phyloP scores from a whole-genome alignment of 2,797 vertebrate genomes.

The Miichthys miiuy region DNA sequence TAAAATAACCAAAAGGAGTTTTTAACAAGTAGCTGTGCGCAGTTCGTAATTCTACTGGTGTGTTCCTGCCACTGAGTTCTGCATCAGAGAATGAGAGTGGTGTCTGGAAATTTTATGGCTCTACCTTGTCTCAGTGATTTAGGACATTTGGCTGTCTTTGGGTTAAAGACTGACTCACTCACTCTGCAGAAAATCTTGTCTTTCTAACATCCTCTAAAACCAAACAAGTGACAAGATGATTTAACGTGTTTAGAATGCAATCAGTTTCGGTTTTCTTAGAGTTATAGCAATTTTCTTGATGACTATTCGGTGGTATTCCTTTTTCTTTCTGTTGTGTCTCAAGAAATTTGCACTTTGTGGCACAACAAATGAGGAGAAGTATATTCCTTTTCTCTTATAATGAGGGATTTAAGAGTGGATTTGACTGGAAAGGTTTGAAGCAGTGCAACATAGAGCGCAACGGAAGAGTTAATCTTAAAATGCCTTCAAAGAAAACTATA shows the following conservation, averaged over 20 bases:
- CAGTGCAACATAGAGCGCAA: neutral
- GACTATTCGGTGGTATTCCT: too few species aligned
- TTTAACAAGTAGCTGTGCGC: neutral
- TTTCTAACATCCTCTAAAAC: neutral
- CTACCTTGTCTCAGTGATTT: constrained; percentile 33
- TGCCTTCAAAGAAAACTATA: neutral
- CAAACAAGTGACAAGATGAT: neutral
- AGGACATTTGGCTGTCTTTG: constrained; percentile 32
- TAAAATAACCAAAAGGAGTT: neutral
- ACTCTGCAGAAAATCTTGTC: constrained; percentile 29
- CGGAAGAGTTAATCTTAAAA: constrained; percentile 2
- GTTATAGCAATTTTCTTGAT: neutral
- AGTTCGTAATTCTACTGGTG: neutral
- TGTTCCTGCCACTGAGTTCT: neutral
- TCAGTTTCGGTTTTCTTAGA: neutral
- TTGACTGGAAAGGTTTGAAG: neutral
- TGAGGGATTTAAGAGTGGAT: constrained; percentile 17
- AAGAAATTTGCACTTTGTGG: neutral
- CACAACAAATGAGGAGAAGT: neutral
- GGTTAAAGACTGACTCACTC: constrained; percentile 28
- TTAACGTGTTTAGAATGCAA: constrained; percentile 10
- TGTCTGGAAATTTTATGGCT: constrained; percentile 32
- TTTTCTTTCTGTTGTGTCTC: neutral
- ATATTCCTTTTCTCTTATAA: neutral
- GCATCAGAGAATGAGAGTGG: constrained; percentile 9